These are phyloP conservation scores for Orchestia grillus DNA, from an alignment of 1,140 invertebrate species.

Conservation along the genomic window DNA sequence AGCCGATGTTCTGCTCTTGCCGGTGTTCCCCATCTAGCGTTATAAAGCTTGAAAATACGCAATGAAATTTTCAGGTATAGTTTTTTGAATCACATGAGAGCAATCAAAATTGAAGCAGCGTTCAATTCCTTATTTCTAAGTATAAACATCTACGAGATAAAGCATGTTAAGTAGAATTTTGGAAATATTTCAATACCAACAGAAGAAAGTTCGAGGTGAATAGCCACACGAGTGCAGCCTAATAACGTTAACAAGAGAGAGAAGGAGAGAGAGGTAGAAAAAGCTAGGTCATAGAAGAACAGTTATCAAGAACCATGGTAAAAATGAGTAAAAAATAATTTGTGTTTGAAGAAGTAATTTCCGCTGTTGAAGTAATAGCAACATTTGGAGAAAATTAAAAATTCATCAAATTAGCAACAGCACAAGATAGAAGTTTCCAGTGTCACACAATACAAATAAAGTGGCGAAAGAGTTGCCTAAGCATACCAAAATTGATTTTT, in stretches of 20 bases:
- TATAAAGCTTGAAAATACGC: background rate
- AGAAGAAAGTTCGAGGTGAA: background rate
- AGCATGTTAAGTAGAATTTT: background rate
- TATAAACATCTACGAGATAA: background rate
- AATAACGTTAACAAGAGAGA: background rate
- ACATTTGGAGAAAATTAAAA: too few species aligned
- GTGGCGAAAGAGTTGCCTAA: too few species aligned
- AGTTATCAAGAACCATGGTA: too few species aligned
- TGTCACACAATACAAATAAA: too few species aligned
- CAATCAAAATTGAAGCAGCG: background rate
- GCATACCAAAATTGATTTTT: too few species aligned
- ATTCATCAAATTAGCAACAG: too few species aligned
- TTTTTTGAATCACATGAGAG: background rate
- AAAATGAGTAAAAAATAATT: too few species aligned
- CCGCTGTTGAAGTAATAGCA: too few species aligned
- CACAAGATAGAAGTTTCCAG: too few species aligned
- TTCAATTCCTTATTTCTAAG: too few species aligned
- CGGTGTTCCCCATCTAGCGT: background rate
- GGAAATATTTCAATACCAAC: background rate
- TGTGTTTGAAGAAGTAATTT: too few species aligned
- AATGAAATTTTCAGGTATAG: background rate
- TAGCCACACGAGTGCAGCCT: background rate
- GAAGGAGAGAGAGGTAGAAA: background rate
- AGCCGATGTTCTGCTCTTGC: background rate
- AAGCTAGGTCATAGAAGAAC: too few species aligned